Evolutionary conservation across 2,113 vertebrate genomes (phyloP).

Genomic region (Lamprologus ornatipinnis): DNA sequence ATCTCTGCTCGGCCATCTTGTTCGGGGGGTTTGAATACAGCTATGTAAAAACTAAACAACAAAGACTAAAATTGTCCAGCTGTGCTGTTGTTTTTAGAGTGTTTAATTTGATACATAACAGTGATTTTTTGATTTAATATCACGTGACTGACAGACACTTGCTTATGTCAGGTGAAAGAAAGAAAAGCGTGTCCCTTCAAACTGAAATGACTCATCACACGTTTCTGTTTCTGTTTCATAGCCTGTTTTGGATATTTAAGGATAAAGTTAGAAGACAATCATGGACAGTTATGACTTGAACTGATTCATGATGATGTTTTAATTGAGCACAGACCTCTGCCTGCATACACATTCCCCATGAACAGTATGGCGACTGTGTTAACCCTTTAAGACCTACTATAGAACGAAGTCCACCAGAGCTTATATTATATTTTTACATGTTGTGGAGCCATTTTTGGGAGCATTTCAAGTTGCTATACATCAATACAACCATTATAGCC

Average conservation of each 20-base stretch:
- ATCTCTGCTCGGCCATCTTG: neutral
- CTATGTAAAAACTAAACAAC: neutral
- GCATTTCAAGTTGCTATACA: no score
- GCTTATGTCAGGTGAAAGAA: neutral
- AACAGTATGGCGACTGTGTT: neutral
- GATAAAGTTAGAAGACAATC: neutral
- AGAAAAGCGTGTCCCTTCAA: neutral
- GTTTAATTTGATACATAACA: neutral
- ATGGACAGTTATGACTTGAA: neutral
- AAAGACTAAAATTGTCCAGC: neutral
- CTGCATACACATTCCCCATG: neutral
- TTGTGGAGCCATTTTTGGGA: no score
- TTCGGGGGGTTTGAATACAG: neutral
- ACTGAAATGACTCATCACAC: rapidly evolving
- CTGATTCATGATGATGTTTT: neutral
- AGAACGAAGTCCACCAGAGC: no score
- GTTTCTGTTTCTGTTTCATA: neutral
- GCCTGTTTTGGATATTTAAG: neutral
- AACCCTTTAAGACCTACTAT: neutral
- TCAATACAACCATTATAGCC: no score
- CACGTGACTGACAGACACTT: neutral
- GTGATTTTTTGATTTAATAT: neutral
- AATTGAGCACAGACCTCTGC: neutral
- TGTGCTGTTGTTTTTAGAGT: neutral
- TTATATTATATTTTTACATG: no score